Conservation (phyloP, 2,888 invertebrate species). For the Drosophila trichaetosa region DNA sequence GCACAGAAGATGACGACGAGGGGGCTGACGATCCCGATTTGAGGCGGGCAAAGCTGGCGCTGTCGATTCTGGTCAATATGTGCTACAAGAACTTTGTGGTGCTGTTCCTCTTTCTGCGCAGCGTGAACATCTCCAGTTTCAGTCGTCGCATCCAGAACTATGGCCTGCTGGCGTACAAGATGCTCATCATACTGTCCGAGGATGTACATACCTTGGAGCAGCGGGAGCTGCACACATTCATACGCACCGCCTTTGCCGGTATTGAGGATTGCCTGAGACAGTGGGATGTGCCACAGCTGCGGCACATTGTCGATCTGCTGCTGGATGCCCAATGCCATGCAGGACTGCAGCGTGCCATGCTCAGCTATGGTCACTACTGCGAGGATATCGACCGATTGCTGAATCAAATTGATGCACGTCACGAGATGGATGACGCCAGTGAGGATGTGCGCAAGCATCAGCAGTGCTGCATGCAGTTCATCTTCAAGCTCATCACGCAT, state of each 20-base stretch:
- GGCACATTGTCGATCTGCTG: constrained; percentile 83
- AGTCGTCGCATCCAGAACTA: constrained; percentile 80
- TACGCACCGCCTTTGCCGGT: constrained; percentile 81
- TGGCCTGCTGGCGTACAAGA: constrained; percentile 83
- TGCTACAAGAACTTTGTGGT: constrained; percentile 92
- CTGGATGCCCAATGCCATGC: constrained; percentile 77
- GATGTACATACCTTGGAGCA: constrained; percentile 79
- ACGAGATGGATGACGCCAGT: constrained; percentile 73
- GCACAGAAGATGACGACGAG: constrained; percentile 78
- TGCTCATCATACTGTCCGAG: constrained; percentile 83
- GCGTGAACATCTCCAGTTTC: constrained; percentile 86
- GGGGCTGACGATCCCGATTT: constrained; percentile 55
- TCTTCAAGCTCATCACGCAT: constrained; percentile 78
- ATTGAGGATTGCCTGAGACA: constrained; percentile 79
- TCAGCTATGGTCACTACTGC: constrained; percentile 74
- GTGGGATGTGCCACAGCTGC: constrained; percentile 82
- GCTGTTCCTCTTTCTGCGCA: constrained; percentile 89
- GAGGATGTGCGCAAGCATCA: constrained; percentile 81
- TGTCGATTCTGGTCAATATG: constrained; percentile 91
- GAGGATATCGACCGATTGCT: constrained; percentile 81
- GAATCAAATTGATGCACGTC: constrained; percentile 72
- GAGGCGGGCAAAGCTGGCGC: constrained; percentile 84
- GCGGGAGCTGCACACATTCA: constrained; percentile 79
- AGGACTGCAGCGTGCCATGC: constrained; percentile 81
- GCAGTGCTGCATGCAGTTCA: constrained; percentile 76